phyloP scores from a whole-genome alignment of 2,113 vertebrate species.

The Tichodroma muraria region DNA sequence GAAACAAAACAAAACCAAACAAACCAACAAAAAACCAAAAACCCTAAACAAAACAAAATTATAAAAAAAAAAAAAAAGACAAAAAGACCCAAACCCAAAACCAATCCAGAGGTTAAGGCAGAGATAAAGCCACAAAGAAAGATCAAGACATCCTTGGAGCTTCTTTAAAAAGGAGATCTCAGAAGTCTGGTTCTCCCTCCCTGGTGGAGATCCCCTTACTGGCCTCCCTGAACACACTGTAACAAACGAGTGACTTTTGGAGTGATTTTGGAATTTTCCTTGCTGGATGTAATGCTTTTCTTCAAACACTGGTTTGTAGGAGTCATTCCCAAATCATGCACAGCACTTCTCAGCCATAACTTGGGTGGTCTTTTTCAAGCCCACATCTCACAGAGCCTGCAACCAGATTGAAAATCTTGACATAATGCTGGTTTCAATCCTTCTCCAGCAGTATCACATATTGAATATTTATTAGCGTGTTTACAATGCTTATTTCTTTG shows the following conservation, averaged over 20 bases:
- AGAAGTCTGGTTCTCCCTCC: constrained; percentile 79
- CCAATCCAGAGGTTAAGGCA: background rate
- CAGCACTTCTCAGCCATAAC: background rate
- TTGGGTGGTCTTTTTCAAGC: background rate
- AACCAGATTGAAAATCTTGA: background rate
- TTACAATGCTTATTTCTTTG: background rate
- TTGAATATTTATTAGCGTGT: background rate
- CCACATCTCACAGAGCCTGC: background rate
- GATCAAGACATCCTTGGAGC: accelerated
- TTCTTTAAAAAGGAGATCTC: constrained; percentile 57
- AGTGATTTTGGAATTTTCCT: background rate
- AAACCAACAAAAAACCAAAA: background rate
- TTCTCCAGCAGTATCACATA: background rate
- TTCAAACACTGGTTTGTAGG: background rate
- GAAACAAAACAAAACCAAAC: background rate
- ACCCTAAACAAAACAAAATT: background rate
- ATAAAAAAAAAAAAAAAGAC: too few species aligned
- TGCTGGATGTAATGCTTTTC: background rate
- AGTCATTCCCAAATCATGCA: background rate
- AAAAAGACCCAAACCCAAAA: too few species aligned
- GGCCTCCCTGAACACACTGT: constrained; percentile 84
- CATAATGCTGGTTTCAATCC: background rate
- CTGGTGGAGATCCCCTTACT: constrained; percentile 82
- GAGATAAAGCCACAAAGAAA: background rate
- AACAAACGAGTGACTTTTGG: constrained; percentile 84